Evolutionary conservation across 1,140 invertebrate species (phyloP).

Genomic region (Megalopta genalis): DNA sequence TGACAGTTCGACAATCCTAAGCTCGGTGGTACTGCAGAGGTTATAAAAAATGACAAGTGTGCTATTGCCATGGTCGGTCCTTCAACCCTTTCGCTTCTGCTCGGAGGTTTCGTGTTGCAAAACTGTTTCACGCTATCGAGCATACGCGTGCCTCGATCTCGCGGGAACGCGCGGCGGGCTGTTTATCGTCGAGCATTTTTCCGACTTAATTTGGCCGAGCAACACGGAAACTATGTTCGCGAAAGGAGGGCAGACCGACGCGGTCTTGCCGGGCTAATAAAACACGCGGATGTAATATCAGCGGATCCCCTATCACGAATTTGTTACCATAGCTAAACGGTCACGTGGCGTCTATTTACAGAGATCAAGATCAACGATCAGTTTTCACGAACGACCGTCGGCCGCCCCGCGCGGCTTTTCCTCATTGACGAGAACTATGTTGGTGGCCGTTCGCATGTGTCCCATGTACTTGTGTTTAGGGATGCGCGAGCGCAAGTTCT

Average conservation of each 20-base stretch:
- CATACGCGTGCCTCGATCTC: neutral
- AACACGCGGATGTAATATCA: neutral
- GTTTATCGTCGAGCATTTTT: conserved; percentile 8
- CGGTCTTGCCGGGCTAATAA: neutral
- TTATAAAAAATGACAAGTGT: too few species aligned
- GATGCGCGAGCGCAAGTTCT: too few species aligned
- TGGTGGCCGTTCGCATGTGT: too few species aligned
- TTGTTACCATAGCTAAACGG: conserved; percentile 8
- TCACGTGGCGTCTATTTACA: conserved; percentile 10
- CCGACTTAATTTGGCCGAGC: conserved; percentile 1
- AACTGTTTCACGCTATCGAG: conserved; percentile 13
- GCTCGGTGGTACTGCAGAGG: too few species aligned
- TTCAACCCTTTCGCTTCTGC: neutral
- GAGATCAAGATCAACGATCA: conserved; percentile 6
- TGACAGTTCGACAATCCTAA: too few species aligned
- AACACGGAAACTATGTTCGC: neutral
- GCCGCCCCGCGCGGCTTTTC: neutral
- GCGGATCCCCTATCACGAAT: neutral
- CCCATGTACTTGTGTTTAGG: neutral
- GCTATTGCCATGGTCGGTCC: neutral
- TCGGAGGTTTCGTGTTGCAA: conserved; percentile 13
- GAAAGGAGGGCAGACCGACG: neutral
- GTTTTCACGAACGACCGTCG: neutral
- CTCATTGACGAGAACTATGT: neutral
- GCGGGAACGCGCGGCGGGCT: neutral